Conservation (phyloP, 2,888 invertebrate genomes). For the Melanostoma mellinum region DNA sequence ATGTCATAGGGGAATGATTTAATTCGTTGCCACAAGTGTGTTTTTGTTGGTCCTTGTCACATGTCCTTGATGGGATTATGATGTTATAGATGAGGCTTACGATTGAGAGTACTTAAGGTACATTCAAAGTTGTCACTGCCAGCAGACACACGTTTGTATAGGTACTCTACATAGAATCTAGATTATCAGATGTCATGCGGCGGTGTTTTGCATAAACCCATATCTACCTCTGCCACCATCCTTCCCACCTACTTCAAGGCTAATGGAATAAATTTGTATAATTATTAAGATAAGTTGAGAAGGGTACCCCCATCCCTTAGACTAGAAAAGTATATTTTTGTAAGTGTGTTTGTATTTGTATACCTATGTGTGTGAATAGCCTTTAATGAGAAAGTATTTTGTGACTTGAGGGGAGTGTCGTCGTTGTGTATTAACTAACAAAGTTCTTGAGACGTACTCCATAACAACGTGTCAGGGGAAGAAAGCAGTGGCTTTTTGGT, state of each 20-base stretch:
- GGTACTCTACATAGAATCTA: constrained; percentile 8
- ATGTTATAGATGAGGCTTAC: constrained; percentile 19
- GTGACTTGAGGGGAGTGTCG: background rate
- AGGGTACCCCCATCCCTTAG: constrained; percentile 3
- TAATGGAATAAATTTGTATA: constrained; percentile 58
- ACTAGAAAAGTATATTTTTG: background rate
- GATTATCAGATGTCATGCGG: constrained; percentile 47
- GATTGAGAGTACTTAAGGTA: constrained; percentile 1
- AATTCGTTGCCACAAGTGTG: constrained; percentile 5
- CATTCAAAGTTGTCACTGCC: constrained; percentile 30
- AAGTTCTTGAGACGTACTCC: constrained; percentile 34
- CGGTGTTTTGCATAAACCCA: constrained; percentile 5
- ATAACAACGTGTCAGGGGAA: background rate
- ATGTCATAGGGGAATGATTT: constrained; percentile 5
- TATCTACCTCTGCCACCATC: background rate
- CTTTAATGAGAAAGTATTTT: constrained; percentile 16
- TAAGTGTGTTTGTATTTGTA: background rate
- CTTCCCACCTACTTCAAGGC: constrained; percentile 6
- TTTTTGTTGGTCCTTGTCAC: constrained; percentile 30
- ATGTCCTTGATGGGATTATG: constrained; percentile 44
- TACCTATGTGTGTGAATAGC: constrained; percentile 7
- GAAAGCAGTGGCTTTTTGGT: constrained; percentile 11
- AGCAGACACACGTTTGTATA: constrained; percentile 36
- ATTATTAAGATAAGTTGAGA: constrained; percentile 25
- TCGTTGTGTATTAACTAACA: background rate